These are phyloP conservation scores for Varecia variegata DNA, from an alignment of 2,797 vertebrate genomes.

Conservation along the genomic window DNA sequence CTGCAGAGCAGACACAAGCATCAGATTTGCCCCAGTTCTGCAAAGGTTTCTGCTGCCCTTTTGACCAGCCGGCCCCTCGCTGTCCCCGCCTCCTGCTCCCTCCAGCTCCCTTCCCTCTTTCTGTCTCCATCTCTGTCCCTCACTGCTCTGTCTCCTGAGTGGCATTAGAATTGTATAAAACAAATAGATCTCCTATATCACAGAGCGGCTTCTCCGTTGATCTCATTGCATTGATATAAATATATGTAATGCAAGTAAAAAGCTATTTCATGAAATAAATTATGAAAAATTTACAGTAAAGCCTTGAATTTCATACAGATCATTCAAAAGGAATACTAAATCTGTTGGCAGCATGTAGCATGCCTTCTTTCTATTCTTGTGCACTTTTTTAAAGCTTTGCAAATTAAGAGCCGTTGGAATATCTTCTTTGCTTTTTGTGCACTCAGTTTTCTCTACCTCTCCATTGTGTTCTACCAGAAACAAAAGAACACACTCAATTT, in stretches of 20 bases:
- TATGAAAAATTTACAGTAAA: constrained; percentile 8
- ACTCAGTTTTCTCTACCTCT: not conserved
- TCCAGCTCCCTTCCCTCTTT: not conserved
- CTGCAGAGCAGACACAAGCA: not conserved
- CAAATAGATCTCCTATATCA: not conserved
- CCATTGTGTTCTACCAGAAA: not conserved
- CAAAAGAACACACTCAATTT: not conserved
- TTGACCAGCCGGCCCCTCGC: not conserved
- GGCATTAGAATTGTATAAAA: not conserved
- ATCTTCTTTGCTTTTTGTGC: not conserved
- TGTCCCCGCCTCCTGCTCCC: no score
- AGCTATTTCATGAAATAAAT: constrained; percentile 27
- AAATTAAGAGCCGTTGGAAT: not conserved
- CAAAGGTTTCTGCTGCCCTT: not conserved
- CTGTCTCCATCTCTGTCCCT: not conserved
- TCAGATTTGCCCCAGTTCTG: not conserved
- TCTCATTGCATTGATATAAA: not conserved
- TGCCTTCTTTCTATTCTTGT: not conserved
- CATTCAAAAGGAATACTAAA: not conserved
- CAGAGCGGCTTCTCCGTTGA: not conserved
- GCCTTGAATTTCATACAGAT: constrained; percentile 22
- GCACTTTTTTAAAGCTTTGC: not conserved
- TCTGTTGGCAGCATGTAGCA: not conserved
- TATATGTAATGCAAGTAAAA: not conserved
- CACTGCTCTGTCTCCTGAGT: not conserved